A percentile compares a stretch with the other conserved stretches of the same genome.
Conservation (phyloP, 2,113 vertebrate genomes). For the Oncorhynchus tshawytscha region DNA sequence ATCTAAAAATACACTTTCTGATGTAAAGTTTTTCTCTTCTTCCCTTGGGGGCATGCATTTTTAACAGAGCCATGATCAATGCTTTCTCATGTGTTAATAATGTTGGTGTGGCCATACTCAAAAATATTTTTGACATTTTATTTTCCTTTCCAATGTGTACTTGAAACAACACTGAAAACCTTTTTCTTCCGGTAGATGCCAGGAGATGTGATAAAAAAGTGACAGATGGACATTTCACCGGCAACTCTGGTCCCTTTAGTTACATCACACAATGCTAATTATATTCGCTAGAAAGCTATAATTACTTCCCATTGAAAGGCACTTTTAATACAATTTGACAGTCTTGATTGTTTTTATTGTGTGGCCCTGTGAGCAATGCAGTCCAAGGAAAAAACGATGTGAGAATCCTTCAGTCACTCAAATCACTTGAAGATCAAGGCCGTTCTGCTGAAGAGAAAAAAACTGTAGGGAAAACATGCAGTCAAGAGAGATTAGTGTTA, state of each 20-base stretch:
- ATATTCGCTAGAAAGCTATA: conserved; percentile 15
- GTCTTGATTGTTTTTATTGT: background rate
- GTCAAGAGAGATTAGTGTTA: background rate
- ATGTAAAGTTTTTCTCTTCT: background rate
- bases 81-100: background rate
- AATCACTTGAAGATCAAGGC: background rate
- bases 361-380: background rate
- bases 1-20: conserved; percentile 1
- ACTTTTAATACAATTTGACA: conserved; percentile 2
- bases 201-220: conserved; percentile 2
- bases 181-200: background rate
- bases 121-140: background rate
- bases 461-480: background rate
- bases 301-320: background rate
- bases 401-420: background rate
- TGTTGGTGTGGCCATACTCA: background rate
- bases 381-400: background rate
- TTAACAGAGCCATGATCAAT: background rate
- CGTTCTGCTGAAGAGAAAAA: background rate
- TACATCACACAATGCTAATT: conserved; percentile 15
- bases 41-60: background rate
- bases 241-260: background rate
- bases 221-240: background rate
- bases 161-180: background rate
- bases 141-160: background rate